Percentiles rank a stretch among this genome's conserved stretches.
Evolutionary conservation across 1,140 invertebrate genomes (phyloP).

Genomic region (Pseudomyrmex pallidus): DNA sequence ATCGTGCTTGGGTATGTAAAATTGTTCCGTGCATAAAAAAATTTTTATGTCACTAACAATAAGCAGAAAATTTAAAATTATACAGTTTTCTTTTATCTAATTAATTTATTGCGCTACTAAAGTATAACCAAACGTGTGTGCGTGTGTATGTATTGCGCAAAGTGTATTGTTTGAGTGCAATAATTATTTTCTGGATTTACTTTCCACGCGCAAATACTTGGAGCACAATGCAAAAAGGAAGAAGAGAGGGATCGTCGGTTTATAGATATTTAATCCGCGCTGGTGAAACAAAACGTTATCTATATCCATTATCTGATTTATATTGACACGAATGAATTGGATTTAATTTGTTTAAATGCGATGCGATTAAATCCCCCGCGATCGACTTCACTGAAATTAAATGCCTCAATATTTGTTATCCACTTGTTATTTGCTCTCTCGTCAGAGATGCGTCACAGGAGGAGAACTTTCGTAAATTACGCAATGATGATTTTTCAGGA

Average conservation of each 20-base stretch:
- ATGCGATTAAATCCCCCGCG: constrained; percentile 25
- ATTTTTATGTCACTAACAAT: background rate
- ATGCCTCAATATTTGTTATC: background rate
- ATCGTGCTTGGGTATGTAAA: background rate
- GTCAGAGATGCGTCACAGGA: background rate
- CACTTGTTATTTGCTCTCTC: too few species aligned
- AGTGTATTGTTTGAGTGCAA: background rate
- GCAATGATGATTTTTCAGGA: constrained; percentile 23
- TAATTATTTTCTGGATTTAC: constrained; percentile 10
- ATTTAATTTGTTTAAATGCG: constrained; percentile 54
- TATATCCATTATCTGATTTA: constrained; percentile 44
- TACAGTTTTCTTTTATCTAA: too few species aligned
- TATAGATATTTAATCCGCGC: constrained; percentile 52
- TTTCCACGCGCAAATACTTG: background rate
- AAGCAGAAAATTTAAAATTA: too few species aligned
- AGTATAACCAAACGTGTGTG: background rate
- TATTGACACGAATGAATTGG: constrained; percentile 59
- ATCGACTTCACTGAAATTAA: constrained; percentile 8
- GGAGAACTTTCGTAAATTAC: constrained; percentile 7
- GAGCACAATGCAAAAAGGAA: background rate
- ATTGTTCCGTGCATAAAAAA: background rate
- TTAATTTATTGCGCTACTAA: background rate
- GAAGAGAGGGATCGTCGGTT: background rate
- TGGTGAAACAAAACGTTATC: constrained; percentile 36
- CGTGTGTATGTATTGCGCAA: background rate